Conservation (phyloP, 2,113 vertebrate species). For the Albula goreensis region DNA sequence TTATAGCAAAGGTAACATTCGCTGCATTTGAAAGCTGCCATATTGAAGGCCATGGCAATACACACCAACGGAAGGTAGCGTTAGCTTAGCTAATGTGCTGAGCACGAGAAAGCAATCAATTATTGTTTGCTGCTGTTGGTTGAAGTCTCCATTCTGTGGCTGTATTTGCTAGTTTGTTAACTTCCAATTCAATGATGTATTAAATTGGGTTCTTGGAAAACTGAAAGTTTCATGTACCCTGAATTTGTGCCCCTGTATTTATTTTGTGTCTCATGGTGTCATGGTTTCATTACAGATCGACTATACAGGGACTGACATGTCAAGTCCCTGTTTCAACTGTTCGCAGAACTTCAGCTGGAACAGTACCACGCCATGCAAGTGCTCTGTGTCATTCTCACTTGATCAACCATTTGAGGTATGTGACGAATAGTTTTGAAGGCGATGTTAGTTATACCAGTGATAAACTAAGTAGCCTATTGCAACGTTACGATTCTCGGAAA, state of each 20-base stretch:
- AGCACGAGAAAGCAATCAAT: neutral
- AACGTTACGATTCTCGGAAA: no score
- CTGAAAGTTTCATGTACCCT: no score
- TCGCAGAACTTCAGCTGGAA: conserved; percentile 76
- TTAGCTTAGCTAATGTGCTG: no score
- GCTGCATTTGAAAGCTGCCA: no score
- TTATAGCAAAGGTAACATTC: neutral
- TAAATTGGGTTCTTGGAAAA: no score
- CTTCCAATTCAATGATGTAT: no score
- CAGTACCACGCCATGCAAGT: conserved; percentile 71
- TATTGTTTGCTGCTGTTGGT: no score
- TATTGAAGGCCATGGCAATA: no score
- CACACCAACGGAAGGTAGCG: no score
- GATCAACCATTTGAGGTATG: conserved; percentile 87
- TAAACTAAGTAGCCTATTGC: no score
- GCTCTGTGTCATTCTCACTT: conserved; percentile 81
- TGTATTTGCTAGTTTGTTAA: neutral
- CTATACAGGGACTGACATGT: conserved; percentile 83
- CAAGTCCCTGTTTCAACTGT: conserved; percentile 83
- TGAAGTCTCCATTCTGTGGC: no score
- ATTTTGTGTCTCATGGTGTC: neutral
- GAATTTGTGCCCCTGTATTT: neutral
- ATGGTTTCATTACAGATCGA: conserved; percentile 78
- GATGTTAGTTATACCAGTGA: no score
- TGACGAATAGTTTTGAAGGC: neutral